A percentile compares a stretch with the other conserved stretches of the same genome.
Evolutionary conservation across 2,888 invertebrate genomes (phyloP).

Genomic region (Pseudococcus jackbeardsleyi): DNA sequence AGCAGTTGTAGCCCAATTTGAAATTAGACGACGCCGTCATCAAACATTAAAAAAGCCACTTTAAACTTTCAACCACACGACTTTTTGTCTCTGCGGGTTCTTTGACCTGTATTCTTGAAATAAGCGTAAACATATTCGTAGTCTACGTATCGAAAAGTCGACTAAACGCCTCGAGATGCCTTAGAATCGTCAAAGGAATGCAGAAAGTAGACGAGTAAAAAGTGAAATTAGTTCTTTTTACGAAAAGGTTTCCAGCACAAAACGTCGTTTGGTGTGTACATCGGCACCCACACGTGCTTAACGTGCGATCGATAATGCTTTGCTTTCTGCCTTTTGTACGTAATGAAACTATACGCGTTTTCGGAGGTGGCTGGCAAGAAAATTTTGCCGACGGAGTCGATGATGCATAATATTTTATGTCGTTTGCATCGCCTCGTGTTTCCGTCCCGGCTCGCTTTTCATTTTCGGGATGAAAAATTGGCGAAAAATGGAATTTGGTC

Average conservation of each 20-base stretch:
- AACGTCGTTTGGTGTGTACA: constrained; percentile 23
- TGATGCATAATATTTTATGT: constrained; percentile 29
- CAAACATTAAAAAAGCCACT: constrained; percentile 19
- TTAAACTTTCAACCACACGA: background rate
- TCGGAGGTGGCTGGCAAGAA: constrained; percentile 1
- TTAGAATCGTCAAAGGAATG: background rate
- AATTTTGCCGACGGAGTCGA: constrained; percentile 5
- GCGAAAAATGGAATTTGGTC: background rate
- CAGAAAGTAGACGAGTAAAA: constrained; percentile 1
- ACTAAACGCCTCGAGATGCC: background rate
- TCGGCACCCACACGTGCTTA: constrained; percentile 32
- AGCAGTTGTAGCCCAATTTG: background rate
- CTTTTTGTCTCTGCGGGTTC: background rate
- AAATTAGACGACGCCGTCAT: constrained; percentile 16
- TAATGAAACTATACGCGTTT: constrained; percentile 20
- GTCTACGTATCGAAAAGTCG: background rate
- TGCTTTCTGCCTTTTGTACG: background rate
- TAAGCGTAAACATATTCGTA: background rate
- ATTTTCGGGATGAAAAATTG: background rate
- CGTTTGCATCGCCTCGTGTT: constrained; percentile 15
- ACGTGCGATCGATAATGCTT: constrained; percentile 25
- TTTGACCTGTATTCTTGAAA: background rate
- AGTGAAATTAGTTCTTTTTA: background rate
- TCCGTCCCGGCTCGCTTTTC: background rate
- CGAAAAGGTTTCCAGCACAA: constrained; percentile 5